Percentiles rank a stretch among this genome's conserved stretches.
phyloP scores from a whole-genome alignment of 2,113 vertebrate genomes.

The Bubalus kerabau region DNA sequence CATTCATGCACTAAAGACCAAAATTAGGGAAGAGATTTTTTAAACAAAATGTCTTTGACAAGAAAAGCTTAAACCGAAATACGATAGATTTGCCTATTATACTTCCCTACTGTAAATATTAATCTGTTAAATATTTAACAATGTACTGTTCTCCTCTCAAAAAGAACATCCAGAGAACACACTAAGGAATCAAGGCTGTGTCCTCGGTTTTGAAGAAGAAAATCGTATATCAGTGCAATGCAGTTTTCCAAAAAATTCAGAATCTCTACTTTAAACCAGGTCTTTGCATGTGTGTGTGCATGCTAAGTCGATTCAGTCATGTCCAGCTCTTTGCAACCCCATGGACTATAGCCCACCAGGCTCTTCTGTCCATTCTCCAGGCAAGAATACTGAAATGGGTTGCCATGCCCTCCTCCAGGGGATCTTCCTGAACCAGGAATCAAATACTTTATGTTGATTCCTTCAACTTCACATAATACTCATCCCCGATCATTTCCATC shows the following conservation, averaged over 20 bases:
- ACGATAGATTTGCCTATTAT: not conserved
- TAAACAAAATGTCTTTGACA: constrained; percentile 37
- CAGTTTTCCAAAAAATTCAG: not conserved
- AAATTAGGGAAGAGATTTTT: constrained; percentile 15
- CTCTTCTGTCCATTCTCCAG: not conserved
- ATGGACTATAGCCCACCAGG: not conserved
- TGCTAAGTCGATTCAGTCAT: not conserved
- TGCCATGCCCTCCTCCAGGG: not conserved
- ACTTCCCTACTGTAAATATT: not conserved
- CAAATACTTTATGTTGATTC: not conserved
- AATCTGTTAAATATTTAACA: not conserved
- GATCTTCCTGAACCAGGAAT: not conserved
- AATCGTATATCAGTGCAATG: not conserved
- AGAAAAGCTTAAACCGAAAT: constrained; percentile 20
- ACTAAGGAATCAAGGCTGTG: not conserved
- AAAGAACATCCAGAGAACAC: not conserved
- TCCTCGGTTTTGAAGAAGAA: not conserved
- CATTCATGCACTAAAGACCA: not conserved
- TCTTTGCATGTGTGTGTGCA: not conserved
- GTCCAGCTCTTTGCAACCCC: not conserved
- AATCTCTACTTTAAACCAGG: not conserved
- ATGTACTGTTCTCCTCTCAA: not conserved
- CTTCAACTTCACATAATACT: not conserved
- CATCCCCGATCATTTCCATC: not conserved
- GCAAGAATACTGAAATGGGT: not conserved